Percentiles rank a stretch among this genome's conserved stretches.
Evolutionary conservation across 2,113 vertebrate species (phyloP).

Genomic region (Channa maculata): DNA sequence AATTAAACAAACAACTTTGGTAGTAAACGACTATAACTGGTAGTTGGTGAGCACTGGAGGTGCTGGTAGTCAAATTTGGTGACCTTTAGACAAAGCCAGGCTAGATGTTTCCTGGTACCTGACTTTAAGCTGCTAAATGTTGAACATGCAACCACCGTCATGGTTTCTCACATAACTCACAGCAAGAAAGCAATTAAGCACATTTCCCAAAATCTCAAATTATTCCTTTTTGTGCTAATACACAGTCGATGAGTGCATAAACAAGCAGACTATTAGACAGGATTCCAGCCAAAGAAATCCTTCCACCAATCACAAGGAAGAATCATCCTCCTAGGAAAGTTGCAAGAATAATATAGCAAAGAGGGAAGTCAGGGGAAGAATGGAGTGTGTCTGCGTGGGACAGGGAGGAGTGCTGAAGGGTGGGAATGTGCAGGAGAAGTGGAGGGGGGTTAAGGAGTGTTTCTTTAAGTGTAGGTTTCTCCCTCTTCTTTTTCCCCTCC

Average conservation of each 20-base stretch:
- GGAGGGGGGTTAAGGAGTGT: conserved; percentile 26
- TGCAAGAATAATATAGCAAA: neutral
- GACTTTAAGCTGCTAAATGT: too few species aligned
- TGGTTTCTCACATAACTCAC: neutral
- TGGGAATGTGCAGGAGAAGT: conserved; percentile 47
- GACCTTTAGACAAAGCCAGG: too few species aligned
- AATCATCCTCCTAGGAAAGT: neutral
- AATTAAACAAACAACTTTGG: too few species aligned
- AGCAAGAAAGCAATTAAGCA: neutral
- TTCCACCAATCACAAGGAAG: conserved; percentile 35
- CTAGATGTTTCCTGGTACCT: too few species aligned
- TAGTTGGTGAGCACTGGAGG: too few species aligned
- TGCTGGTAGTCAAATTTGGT: too few species aligned
- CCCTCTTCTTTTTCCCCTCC: conserved; percentile 9
- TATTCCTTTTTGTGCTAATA: neutral
- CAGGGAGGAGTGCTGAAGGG: conserved; percentile 46
- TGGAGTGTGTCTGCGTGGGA: conserved; percentile 42
- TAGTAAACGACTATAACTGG: too few species aligned
- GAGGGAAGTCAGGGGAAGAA: neutral
- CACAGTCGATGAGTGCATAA: neutral
- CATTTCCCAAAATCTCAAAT: neutral
- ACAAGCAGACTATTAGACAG: neutral
- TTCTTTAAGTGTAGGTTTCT: conserved; percentile 12
- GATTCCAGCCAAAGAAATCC: conserved; percentile 4
- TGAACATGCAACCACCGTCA: too few species aligned